Conservation (phyloP, 2,888 invertebrate species). For the Trachelus stipa region DNA sequence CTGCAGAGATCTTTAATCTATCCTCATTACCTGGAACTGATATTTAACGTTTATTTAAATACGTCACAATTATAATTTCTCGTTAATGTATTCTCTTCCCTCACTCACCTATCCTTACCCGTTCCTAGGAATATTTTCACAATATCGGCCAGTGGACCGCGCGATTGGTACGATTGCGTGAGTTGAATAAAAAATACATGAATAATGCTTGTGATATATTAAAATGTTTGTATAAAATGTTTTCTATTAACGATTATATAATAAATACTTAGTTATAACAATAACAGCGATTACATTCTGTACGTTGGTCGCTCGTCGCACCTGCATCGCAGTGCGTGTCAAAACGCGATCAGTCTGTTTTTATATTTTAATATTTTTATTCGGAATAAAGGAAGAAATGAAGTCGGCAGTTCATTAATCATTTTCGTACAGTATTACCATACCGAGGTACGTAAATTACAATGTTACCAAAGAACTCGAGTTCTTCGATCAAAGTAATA, state of each 20-base stretch:
- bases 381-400: neutral
- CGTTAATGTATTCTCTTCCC: neutral
- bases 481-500: conserved; percentile 1
- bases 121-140: neutral
- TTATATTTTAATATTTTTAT: conserved; percentile 4
- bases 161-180: neutral
- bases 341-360: conserved; percentile 23
- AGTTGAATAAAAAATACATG: conserved; percentile 21
- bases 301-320: neutral
- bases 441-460: neutral
- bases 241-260: conserved; percentile 60
- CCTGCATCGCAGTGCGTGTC: conserved; percentile 8
- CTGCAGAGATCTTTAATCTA: neutral
- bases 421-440: neutral
- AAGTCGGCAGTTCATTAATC: neutral
- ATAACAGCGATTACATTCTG: conserved; percentile 43
- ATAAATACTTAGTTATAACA: conserved; percentile 64
- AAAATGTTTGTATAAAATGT: conserved; percentile 56
- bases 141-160: neutral
- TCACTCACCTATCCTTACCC: neutral
- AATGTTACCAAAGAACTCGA: neutral
- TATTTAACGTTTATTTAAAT: neutral
- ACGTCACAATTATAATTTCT: neutral
- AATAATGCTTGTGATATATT: conserved; percentile 51
- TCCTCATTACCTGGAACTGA: neutral